Evolutionary conservation across 2,888 invertebrate genomes (phyloP), one percentile per base, ranked within the genome.

Genomic region (Eurois occulta): DNA sequence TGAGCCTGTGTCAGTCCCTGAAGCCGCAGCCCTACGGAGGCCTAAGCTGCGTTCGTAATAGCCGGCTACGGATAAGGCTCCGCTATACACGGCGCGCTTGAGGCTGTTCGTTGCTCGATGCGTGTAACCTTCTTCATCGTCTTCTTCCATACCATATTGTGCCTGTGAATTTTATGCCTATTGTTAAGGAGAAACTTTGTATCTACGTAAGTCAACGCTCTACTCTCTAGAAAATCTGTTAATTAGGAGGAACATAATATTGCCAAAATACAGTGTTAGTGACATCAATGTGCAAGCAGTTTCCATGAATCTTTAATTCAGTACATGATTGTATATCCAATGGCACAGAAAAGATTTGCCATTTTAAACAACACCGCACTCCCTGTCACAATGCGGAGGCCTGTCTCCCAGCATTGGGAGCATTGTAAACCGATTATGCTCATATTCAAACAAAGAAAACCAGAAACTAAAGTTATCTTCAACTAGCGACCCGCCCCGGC

Each of bases 101-200:
- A 99, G 97, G 91, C 98, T 98, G 81, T 98, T 98, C 28, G 98
- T 97, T 38, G 98, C 98, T 82, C 98, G 98, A 89, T 98, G 98
- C 68, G 98, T 94, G 90, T 97, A 97, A 16, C 95, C 98, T 90
- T 98, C 98, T 11, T 98, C 98, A 90, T 98, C 98, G 92, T 98
- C 98, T 91, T 98, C 98, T 91, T 98, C 98, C 99, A 99, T 99
- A 2, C 99, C 99, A 91, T 98, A 99, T 92, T 98, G 98, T 3
- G 98, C 98, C 97, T 98, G 90, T 28, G 24, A 24, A 32, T 65
- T 7, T 64, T 38, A 13, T 24, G 16, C 0, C 11, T 38, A 64
- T 38, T 38, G 38, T 64, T 21, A 62, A n/a, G 0, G 24, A 35
- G 28, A 18, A 58, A 28, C 13, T 24, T 52, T 52, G 24, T 24